A percentile compares a stretch with the other conserved stretches of the same genome.
Evolutionary conservation across 1,140 invertebrate species (phyloP).

Genomic region (Zaprionus ornatus): DNA sequence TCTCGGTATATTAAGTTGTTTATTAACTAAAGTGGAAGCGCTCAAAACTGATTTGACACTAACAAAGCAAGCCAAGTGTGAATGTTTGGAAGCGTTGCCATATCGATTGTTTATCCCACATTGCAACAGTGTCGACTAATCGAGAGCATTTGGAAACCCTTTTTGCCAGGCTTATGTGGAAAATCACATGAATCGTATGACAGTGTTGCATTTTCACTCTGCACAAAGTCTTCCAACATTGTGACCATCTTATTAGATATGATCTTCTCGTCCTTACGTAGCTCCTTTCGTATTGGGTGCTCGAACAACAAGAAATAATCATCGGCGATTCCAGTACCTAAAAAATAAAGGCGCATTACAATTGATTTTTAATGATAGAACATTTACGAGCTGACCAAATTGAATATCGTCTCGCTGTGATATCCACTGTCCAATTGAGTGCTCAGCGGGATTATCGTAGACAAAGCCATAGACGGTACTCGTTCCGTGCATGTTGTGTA

Average conservation of each 20-base stretch:
- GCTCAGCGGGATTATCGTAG: conserved; percentile 52
- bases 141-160: conserved; percentile 26
- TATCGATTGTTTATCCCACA: not conserved
- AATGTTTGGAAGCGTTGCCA: not conserved
- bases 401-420: conserved; percentile 36
- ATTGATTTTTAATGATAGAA: too few species aligned
- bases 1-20: not conserved
- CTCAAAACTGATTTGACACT: not conserved
- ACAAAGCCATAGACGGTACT: conserved; percentile 48
- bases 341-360: not conserved
- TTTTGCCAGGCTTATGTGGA: conserved; percentile 18
- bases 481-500: conserved; percentile 19
- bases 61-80: not conserved
- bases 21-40: not conserved
- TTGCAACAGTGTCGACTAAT: conserved; percentile 19
- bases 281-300: not conserved
- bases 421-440: conserved; percentile 12
- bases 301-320: conserved; percentile 45
- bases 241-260: conserved; percentile 42
- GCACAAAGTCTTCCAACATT: conserved; percentile 48
- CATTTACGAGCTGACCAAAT: conserved; percentile 24
- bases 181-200: conserved; percentile 14
- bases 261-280: conserved; percentile 35
- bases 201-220: conserved; percentile 10
- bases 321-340: conserved; percentile 48